Percentiles rank a stretch among this genome's conserved stretches.
Evolutionary conservation across 2,888 invertebrate genomes (phyloP).

Genomic region (Agrypnus murinus): DNA sequence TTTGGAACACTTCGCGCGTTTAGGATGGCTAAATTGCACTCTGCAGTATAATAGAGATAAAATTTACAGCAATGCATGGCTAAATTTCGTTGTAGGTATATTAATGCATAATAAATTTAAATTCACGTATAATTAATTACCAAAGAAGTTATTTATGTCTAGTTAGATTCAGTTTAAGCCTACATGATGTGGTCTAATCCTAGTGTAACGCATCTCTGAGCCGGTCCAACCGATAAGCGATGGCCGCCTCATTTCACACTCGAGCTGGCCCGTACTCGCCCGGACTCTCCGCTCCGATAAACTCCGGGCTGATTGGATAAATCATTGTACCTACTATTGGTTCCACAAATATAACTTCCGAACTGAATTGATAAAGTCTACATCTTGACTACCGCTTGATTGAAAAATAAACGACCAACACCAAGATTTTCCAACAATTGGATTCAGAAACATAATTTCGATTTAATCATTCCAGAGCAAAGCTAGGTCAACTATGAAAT

Average conservation of each 20-base stretch:
- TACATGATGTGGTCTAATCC: slow-evolving; percentile 64
- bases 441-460: no score
- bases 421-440: slow-evolving; percentile 6
- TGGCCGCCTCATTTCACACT: slow-evolving; percentile 66
- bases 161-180: slow-evolving; percentile 65
- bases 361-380: slow-evolving; percentile 52
- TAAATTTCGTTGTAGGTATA: slow-evolving; percentile 28
- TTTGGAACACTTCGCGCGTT: slow-evolving; percentile 19
- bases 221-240: slow-evolving; percentile 59
- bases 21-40: slow-evolving; percentile 29
- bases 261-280: slow-evolving; percentile 59
- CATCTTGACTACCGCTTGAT: slow-evolving; percentile 56
- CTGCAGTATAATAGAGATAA: slow-evolving; percentile 23
- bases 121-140: slow-evolving; percentile 42
- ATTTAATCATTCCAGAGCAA: no score
- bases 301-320: slow-evolving; percentile 65
- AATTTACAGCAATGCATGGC: slow-evolving; percentile 6
- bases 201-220: slow-evolving; percentile 61
- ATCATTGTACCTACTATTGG: slow-evolving; percentile 64
- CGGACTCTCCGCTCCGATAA: slow-evolving; percentile 63
- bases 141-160: slow-evolving; percentile 40
- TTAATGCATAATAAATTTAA: slow-evolving; percentile 42
- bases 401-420: slow-evolving; percentile 58
- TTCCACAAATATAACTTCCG: slow-evolving; percentile 61
- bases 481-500: no score